These are phyloP conservation scores for Eupithecia dodoneata DNA, from an alignment of 2,888 invertebrate genomes.

Conservation along the genomic window DNA sequence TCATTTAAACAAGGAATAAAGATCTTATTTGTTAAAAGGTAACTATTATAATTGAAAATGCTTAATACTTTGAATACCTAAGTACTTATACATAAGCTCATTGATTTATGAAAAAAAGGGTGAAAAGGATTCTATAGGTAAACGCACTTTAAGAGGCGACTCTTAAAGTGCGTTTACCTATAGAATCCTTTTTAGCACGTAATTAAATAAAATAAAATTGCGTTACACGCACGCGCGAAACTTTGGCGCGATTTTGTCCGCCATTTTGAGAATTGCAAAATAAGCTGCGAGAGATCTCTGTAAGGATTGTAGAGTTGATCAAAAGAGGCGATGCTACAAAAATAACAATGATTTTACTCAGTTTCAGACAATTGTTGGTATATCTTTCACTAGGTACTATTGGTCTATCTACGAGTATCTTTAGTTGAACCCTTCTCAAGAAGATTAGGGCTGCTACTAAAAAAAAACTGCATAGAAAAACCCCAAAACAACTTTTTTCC, in stretches of 20 bases:
- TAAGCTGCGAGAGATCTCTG: conserved; percentile 42
- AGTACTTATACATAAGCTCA: neutral
- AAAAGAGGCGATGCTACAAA: conserved; percentile 17
- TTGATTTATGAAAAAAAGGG: no score
- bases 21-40: neutral
- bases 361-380: no score
- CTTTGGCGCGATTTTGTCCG: conserved; percentile 60
- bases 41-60: neutral
- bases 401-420: no score
- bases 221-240: conserved; percentile 45
- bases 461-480: no score
- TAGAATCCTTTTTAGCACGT: neutral
- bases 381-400: no score
- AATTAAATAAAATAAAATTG: conserved; percentile 24
- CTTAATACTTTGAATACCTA: neutral
- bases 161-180: neutral
- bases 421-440: no score
- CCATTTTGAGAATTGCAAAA: conserved; percentile 63
- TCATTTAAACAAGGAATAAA: neutral
- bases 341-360: neutral
- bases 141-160: no score
- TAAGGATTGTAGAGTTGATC: conserved; percentile 15
- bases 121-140: no score
- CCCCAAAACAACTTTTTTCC: no score
- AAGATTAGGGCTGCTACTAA: no score